phyloP scores from a whole-genome alignment of 1,140 invertebrate species.

The Oedothorax gibbosus region DNA sequence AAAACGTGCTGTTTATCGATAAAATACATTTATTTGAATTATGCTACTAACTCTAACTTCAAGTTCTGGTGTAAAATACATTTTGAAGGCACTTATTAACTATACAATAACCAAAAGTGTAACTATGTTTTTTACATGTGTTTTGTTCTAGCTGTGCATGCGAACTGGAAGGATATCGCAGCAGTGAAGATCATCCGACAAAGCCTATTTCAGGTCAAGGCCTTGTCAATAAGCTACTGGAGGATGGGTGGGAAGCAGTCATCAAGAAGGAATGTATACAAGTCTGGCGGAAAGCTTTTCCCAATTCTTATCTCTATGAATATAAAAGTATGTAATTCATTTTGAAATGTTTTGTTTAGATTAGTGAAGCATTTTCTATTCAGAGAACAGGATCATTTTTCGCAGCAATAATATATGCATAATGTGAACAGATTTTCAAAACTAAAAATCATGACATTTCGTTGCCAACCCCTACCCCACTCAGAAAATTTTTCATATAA shows the following conservation, averaged over 20 bases:
- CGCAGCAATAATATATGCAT: no score
- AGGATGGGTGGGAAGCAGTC: slow-evolving; percentile 66
- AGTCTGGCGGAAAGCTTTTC: slow-evolving; percentile 68
- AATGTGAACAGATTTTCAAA: no score
- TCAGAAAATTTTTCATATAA: no score
- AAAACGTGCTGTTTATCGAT: no score
- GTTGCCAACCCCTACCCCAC: no score
- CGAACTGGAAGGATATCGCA: slow-evolving; percentile 47
- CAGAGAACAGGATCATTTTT: no score
- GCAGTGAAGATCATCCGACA: slow-evolving; percentile 32
- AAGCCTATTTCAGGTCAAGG: slow-evolving; percentile 15
- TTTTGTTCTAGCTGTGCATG: slow-evolving; percentile 42
- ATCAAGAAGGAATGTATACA: slow-evolving; percentile 66
- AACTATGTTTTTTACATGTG: not conserved
- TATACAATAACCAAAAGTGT: not conserved
- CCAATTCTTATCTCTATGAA: slow-evolving; percentile 66
- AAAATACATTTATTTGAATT: no score
- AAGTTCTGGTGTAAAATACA: no score
- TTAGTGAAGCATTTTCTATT: no score
- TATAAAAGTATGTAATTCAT: slow-evolving; percentile 69
- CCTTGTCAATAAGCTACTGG: slow-evolving; percentile 45
- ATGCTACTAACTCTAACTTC: not conserved
- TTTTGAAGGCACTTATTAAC: not conserved
- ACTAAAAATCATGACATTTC: no score
- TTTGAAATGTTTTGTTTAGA: no score